Evolutionary conservation across 2,113 vertebrate species (phyloP).

Genomic region (Pomatostomus ruficeps): DNA sequence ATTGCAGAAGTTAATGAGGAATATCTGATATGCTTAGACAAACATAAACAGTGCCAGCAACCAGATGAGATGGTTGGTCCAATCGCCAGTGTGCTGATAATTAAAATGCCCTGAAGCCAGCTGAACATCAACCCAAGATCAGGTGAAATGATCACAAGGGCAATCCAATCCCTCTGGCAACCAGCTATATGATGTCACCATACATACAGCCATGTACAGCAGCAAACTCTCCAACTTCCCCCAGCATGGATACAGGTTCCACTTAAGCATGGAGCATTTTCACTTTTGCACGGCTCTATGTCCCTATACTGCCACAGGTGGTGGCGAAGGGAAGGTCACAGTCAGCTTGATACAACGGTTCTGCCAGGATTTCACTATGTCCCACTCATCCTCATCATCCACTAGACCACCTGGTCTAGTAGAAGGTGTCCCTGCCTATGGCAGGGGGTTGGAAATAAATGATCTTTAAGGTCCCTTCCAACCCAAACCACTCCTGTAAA

Average conservation of each 20-base stretch:
- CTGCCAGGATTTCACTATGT: background rate
- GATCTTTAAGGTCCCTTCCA: background rate
- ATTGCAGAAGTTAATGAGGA: conserved; percentile 48
- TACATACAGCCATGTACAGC: background rate
- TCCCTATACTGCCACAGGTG: background rate
- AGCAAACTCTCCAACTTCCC: background rate
- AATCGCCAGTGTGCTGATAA: conserved; percentile 14
- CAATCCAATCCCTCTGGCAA: conserved; percentile 10
- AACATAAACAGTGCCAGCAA: conserved; percentile 19
- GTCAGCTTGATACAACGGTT: background rate
- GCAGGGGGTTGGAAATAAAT: background rate
- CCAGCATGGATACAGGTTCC: background rate
- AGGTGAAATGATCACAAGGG: conserved; percentile 51
- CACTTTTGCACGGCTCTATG: background rate
- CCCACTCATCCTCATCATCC: background rate
- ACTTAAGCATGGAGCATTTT: background rate
- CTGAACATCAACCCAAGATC: conserved; percentile 17
- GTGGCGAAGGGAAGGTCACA: background rate
- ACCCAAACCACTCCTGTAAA: background rate
- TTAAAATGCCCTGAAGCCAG: conserved; percentile 52
- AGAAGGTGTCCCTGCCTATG: background rate
- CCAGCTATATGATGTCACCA: background rate
- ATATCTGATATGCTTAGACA: conserved; percentile 53
- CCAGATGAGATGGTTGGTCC: background rate
- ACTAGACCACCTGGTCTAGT: background rate